Evolutionary conservation across 2,888 invertebrate genomes (phyloP).

Genomic region (Molanna angustata): DNA sequence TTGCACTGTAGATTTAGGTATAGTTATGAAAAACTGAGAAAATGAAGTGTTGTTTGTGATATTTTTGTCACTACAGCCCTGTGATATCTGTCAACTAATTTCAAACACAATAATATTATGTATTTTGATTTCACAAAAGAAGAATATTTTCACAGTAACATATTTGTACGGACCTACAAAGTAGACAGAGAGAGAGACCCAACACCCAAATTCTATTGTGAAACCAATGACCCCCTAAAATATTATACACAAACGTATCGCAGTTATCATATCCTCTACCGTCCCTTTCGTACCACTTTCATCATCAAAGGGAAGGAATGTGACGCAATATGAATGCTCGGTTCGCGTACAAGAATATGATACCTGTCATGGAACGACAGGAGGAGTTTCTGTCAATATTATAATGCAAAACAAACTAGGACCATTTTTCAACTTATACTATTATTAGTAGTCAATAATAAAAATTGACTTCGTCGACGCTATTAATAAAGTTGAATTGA

Average conservation of each 20-base stretch:
- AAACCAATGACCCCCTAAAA: background rate
- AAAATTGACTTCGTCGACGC: too few relatives aligned
- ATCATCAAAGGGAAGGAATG: background rate
- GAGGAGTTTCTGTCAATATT: conserved; percentile 6
- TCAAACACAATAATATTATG: conserved; percentile 19
- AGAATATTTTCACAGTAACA: conserved; percentile 16
- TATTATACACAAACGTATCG: background rate
- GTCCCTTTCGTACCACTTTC: background rate
- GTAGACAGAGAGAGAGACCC: conserved; percentile 4
- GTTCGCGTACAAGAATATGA: background rate
- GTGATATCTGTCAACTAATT: conserved; percentile 14
- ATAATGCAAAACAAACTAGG: conserved; percentile 1
- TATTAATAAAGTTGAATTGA: too few relatives aligned
- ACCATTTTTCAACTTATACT: conserved; percentile 9
- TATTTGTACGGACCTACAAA: conserved; percentile 9
- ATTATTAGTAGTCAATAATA: too few relatives aligned
- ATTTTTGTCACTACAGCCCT: too few relatives aligned
- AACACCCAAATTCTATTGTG: conserved; percentile 7
- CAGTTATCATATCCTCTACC: background rate
- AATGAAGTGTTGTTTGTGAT: too few relatives aligned
- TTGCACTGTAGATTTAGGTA: too few relatives aligned
- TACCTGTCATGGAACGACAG: conserved; percentile 6
- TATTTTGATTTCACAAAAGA: conserved; percentile 17
- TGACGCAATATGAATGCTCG: background rate
- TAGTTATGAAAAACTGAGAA: too few relatives aligned